Evolutionary conservation across 2,113 vertebrate species (phyloP), one percentile per base, ranked within the genome.

Genomic region (Bufo gargarizans): DNA sequence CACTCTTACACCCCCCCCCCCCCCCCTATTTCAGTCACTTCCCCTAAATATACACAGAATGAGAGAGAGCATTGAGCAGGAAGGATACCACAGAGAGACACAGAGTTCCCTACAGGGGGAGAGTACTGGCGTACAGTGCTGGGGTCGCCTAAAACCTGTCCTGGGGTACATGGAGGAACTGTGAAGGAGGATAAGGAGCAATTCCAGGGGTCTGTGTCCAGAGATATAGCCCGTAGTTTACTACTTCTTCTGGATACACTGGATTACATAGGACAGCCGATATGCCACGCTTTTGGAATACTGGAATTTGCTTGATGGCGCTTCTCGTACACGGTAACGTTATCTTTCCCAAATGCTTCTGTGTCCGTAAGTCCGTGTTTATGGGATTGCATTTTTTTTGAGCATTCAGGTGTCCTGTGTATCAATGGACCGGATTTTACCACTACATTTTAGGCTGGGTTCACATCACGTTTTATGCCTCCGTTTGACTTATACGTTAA

Each of bases 21-120:
- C 45, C 72, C 72, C 71, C 72, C 72, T 76, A 50, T 20, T 11
- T 76, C 17, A 76, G 72, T 50, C 72, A 76, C 72, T 76, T 76
- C 72, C 72, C 47, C 72, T 76, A 76, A 76, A 76, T 76, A 17
- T 76, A 76, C 16, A 76, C 47, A 76, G 72, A 49, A 76, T 50
- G 45, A 76, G 47, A 49, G 72, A 72, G 13, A 10, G 71, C 71
- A 74, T 3, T 74, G 71, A 20, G 72, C 72, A 76, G 72, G 72
- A 76, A 76, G 72, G 72, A 76, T 20, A 49, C 16, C 6, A 20
- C 11, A 76, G 45, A 71, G 3, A 43, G 67, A 50, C 47, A 74
- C 13, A 74, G 71, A 74, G 45, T 45, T 20, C 19, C 49, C 17
- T 17, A 76, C 17, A 76, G 72, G 9, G 43, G 9, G 33, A 72